Evolutionary conservation across 2,113 vertebrate species (phyloP).

Genomic region (Catharus minimus): DNA sequence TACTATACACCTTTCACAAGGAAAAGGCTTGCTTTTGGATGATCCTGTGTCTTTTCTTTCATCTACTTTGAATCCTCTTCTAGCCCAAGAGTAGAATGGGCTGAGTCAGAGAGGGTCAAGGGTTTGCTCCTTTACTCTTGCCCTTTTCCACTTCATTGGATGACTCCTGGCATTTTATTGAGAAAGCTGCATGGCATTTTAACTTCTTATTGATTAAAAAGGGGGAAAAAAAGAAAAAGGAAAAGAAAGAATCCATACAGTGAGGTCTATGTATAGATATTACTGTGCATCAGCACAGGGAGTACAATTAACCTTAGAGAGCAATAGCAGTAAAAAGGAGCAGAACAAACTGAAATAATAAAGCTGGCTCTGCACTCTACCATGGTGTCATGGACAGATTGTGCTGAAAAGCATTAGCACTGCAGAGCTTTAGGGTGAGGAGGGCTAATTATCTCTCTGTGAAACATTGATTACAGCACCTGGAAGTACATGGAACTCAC

Average conservation of each 20-base stretch:
- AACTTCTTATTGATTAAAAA: constrained; percentile 43
- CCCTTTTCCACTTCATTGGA: background rate
- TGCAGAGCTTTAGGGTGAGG: constrained; percentile 3
- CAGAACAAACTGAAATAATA: constrained; percentile 52
- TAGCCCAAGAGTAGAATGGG: background rate
- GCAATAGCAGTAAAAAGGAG: constrained; percentile 39
- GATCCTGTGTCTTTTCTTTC: background rate
- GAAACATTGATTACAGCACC: constrained; percentile 55
- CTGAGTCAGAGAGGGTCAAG: background rate
- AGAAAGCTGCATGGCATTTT: constrained; percentile 13
- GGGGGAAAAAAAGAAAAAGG: background rate
- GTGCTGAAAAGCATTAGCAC: constrained; percentile 27
- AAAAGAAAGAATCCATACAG: constrained; percentile 2
- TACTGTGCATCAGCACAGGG: constrained; percentile 26
- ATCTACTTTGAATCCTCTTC: background rate
- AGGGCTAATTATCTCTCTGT: constrained; percentile 59
- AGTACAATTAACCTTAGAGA: constrained; percentile 61
- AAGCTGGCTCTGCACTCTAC: constrained; percentile 38
- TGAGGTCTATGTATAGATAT: constrained; percentile 31
- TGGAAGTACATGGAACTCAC: constrained; percentile 23
- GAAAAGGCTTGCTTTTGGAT: background rate
- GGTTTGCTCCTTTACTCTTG: background rate
- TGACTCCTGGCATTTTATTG: constrained; percentile 25
- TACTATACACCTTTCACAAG: background rate
- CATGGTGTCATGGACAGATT: constrained; percentile 21